These are phyloP conservation scores for Elmis aenea DNA, from an alignment of 2,888 invertebrate genomes.

Conservation along the genomic window DNA sequence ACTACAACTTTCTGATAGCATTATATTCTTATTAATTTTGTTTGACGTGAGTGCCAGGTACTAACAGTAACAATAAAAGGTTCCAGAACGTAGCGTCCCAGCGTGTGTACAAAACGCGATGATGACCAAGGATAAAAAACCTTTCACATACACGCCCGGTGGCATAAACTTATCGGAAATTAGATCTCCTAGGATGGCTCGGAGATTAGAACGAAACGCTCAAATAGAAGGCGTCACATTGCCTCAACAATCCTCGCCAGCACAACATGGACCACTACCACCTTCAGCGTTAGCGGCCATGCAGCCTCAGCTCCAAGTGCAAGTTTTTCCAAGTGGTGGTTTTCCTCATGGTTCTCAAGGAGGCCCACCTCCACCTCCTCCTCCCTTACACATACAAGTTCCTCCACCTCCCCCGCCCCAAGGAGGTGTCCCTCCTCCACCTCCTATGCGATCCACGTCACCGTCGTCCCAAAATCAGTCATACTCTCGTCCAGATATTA, in stretches of 20 bases:
- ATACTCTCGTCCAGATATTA: conserved; percentile 66
- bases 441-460: conserved; percentile 55
- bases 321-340: conserved; percentile 54
- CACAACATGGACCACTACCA: conserved; percentile 52
- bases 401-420: conserved; percentile 51
- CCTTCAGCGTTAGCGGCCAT: conserved; percentile 59
- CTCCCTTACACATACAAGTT: conserved; percentile 42
- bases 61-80: too few relatives aligned
- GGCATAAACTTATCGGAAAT: conserved; percentile 89
- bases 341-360: conserved; percentile 16
- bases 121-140: conserved; percentile 94
- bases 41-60: too few relatives aligned
- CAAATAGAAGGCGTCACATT: conserved; percentile 60
- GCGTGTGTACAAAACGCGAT: conserved; percentile 88
- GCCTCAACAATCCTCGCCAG: conserved; percentile 48
- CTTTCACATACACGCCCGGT: conserved; percentile 94
- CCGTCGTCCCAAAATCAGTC: conserved; percentile 49
- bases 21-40: too few relatives aligned
- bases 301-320: conserved; percentile 60
- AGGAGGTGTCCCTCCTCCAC: too few relatives aligned
- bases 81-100: conserved; percentile 47
- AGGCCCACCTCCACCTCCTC: conserved; percentile 42
- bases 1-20: too few relatives aligned
- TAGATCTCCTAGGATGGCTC: conserved; percentile 82
- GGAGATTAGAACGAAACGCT: conserved; percentile 69